Percentiles rank a stretch among this genome's conserved stretches.
Evolutionary conservation across 2,797 vertebrate species (phyloP).

Genomic region (Eulemur coronatus): DNA sequence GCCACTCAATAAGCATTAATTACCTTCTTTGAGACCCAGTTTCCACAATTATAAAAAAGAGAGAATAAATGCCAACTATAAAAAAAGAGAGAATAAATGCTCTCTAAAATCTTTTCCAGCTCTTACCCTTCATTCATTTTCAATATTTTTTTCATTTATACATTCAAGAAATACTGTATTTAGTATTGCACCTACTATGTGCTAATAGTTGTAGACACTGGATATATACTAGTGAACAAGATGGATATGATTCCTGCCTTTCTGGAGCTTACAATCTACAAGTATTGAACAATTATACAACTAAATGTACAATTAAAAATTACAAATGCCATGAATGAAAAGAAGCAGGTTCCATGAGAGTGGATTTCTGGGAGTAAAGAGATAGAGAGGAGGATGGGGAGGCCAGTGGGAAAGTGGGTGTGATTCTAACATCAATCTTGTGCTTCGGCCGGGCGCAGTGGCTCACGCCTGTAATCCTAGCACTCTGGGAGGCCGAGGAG

Average conservation of each 20-base stretch:
- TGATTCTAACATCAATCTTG: not conserved
- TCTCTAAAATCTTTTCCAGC: not conserved
- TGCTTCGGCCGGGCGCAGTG: not conserved
- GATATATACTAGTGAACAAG: not conserved
- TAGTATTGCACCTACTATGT: not conserved
- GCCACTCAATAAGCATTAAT: not conserved
- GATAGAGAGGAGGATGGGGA: not conserved
- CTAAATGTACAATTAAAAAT: not conserved
- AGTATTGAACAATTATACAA: not conserved
- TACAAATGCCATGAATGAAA: not conserved
- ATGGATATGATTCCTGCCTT: not conserved
- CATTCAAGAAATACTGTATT: not conserved
- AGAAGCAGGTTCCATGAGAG: not conserved
- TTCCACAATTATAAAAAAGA: not conserved
- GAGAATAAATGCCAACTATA: not conserved
- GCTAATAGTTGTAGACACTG: not conserved
- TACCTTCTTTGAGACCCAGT: not conserved
- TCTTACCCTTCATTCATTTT: not conserved
- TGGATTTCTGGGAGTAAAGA: not conserved
- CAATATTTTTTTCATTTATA: not conserved
- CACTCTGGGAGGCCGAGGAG: no score
- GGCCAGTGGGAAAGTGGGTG: not conserved
- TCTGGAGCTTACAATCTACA: not conserved
- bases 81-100: not conserved
- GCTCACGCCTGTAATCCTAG: no score